Percentiles rank a stretch among this genome's conserved stretches.
phyloP scores from a whole-genome alignment of 1,140 invertebrate species.

The Charaxes varanes region DNA sequence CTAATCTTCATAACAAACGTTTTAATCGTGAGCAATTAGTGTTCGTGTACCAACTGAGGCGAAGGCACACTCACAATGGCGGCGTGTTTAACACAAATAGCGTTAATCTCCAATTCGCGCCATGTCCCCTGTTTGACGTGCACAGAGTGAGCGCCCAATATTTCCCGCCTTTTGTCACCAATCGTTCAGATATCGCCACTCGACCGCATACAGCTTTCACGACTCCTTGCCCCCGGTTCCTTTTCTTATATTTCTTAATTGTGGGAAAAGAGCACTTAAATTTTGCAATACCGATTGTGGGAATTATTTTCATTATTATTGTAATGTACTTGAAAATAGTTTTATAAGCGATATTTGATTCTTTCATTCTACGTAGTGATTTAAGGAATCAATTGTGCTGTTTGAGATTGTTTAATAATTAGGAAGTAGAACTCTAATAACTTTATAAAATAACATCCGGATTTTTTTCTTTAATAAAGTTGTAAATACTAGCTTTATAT shows the following conservation, averaged over 20 bases:
- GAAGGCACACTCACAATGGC: constrained; percentile 43
- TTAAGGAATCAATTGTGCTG: no score
- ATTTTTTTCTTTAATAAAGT: no score
- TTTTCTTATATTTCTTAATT: constrained; percentile 48
- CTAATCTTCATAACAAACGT: constrained; percentile 35
- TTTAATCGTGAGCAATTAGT: constrained; percentile 40
- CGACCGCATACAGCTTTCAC: constrained; percentile 31
- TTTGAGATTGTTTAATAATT: no score
- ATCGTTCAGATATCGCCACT: constrained; percentile 49
- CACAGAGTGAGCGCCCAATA: constrained; percentile 48
- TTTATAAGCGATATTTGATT: no score
- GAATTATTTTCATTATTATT: constrained; percentile 32
- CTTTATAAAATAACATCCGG: no score
- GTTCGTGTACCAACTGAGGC: constrained; percentile 24
- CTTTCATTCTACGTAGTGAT: no score
- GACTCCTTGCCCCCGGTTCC: constrained; percentile 16
- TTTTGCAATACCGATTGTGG: constrained; percentile 51
- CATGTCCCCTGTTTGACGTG: constrained; percentile 43
- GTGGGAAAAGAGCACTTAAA: constrained; percentile 59
- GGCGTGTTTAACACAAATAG: constrained; percentile 57
- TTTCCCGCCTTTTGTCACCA: constrained; percentile 42
- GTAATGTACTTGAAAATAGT: constrained; percentile 30
- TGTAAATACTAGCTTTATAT: no score
- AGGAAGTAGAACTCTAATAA: no score
- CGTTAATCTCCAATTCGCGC: constrained; percentile 45